phyloP scores from a whole-genome alignment of 1,140 invertebrate species.

The Carcinoscorpius rotundicauda region DNA sequence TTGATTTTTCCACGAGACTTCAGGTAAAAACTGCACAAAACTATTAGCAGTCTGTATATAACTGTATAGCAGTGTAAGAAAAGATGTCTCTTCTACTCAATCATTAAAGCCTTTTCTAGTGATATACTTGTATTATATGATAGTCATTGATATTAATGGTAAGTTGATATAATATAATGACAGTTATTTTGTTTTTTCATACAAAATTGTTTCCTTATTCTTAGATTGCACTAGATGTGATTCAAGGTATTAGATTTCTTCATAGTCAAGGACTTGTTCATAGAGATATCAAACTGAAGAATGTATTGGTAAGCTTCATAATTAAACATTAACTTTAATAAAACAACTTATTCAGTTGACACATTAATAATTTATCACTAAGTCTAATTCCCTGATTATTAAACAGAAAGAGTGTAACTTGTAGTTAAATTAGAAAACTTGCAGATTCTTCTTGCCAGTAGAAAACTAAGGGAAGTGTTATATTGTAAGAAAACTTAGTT shows the following conservation, averaged over 20 bases:
- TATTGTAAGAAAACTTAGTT: no score
- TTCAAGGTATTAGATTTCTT: conserved; percentile 71
- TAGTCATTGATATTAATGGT: not conserved
- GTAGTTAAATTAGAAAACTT: not conserved
- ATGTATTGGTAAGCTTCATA: conserved; percentile 14
- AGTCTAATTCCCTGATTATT: not conserved
- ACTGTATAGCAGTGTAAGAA: not conserved
- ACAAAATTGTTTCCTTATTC: not conserved
- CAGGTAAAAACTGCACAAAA: conserved; percentile 30
- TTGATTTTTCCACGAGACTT: conserved; percentile 51
- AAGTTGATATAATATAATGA: not conserved
- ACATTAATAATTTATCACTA: not conserved
- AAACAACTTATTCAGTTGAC: not conserved
- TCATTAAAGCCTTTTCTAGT: not conserved
- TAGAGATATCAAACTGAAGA: conserved; percentile 60
- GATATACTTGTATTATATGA: not conserved
- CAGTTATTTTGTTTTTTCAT: not conserved
- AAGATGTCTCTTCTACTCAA: not conserved
- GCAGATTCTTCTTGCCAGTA: no score
- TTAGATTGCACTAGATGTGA: conserved; percentile 59
- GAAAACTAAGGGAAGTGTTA: no score
- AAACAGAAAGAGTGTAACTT: conserved; percentile 9
- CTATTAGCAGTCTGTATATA: not conserved
- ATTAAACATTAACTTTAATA: not conserved
- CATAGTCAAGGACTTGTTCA: conserved; percentile 74